Conservation (phyloP, 2,113 vertebrate species). For the Hiodon alosoides region DNA sequence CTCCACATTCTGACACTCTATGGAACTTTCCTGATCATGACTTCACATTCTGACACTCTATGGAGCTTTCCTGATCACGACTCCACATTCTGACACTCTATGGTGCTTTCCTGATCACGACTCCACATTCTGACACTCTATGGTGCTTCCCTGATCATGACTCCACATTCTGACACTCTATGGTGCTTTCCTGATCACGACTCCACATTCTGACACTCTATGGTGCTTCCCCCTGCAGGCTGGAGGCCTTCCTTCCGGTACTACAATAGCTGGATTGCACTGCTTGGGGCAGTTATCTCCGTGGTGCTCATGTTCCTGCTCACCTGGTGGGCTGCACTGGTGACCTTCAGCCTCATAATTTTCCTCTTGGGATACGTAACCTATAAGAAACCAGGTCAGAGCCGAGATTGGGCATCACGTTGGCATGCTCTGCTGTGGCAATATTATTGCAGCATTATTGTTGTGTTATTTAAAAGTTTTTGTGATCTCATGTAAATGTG, state of each 20-base stretch:
- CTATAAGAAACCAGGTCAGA: constrained; percentile 64
- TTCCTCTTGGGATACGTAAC: constrained; percentile 59
- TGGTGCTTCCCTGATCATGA: neutral
- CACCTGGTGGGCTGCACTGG: constrained; percentile 65
- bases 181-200: neutral
- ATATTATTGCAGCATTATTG: too few relatives aligned
- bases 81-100: neutral
- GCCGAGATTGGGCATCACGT: too few relatives aligned
- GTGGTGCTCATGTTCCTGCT: constrained; percentile 69
- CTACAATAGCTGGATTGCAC: constrained; percentile 60
- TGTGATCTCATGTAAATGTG: too few relatives aligned
- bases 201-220: neutral
- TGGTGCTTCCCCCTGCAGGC: constrained; percentile 36
- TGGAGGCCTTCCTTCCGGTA: constrained; percentile 64
- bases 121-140: neutral
- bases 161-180: neutral
- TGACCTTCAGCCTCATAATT: constrained; percentile 53
- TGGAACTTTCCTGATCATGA: neutral
- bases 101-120: neutral
- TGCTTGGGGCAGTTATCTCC: constrained; percentile 59
- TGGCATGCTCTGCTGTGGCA: too few relatives aligned
- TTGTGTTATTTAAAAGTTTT: too few relatives aligned
- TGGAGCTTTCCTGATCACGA: neutral
- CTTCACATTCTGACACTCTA: neutral
- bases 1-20: neutral